Percentiles rank a stretch among this genome's conserved stretches.
These are phyloP conservation scores for Takifugu bimaculatus DNA, from an alignment of 2,113 vertebrate genomes.

Conservation along the genomic window DNA sequence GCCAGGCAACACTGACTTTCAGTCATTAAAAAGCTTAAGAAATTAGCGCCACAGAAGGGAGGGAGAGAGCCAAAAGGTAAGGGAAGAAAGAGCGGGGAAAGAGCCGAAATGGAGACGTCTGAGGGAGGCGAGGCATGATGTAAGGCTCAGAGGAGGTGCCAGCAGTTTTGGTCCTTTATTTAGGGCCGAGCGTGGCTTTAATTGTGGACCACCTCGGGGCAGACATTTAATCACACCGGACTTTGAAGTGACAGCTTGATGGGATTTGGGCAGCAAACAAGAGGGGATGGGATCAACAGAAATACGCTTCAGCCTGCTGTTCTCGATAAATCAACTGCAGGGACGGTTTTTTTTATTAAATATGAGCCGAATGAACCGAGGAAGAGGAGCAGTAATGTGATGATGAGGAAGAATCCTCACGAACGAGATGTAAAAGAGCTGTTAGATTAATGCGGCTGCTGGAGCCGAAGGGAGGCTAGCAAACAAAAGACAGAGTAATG, in stretches of 20 bases:
- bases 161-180: slow-evolving; percentile 81
- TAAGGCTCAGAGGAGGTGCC: slow-evolving; percentile 90
- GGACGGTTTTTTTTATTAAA: slow-evolving; percentile 39
- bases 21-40: slow-evolving; percentile 59
- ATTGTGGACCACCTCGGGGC: slow-evolving; percentile 70
- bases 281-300: slow-evolving; percentile 9
- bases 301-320: slow-evolving; percentile 29
- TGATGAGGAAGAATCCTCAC: slow-evolving; percentile 16
- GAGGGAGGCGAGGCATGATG: slow-evolving; percentile 78
- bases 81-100: slow-evolving; percentile 5
- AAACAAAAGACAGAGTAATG: slow-evolving; percentile 47
- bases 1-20: slow-evolving; percentile 52
- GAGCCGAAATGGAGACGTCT: slow-evolving; percentile 20
- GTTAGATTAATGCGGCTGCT: slow-evolving; percentile 48
- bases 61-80: slow-evolving; percentile 9
- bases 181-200: slow-evolving; percentile 82
- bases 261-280: slow-evolving; percentile 57
- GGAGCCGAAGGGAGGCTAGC: slow-evolving; percentile 17
- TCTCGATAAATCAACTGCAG: slow-evolving; percentile 37
- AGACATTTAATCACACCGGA: slow-evolving; percentile 65
- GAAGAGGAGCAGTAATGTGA: slow-evolving; percentile 20
- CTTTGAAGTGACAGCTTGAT: slow-evolving; percentile 68
- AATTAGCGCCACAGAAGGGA: slow-evolving; percentile 20
- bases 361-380: slow-evolving; percentile 21
- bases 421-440: slow-evolving; percentile 8